Percentiles rank a stretch among this genome's conserved stretches.
phyloP scores from a whole-genome alignment of 2,797 vertebrate species.

The Bradypus variegatus region DNA sequence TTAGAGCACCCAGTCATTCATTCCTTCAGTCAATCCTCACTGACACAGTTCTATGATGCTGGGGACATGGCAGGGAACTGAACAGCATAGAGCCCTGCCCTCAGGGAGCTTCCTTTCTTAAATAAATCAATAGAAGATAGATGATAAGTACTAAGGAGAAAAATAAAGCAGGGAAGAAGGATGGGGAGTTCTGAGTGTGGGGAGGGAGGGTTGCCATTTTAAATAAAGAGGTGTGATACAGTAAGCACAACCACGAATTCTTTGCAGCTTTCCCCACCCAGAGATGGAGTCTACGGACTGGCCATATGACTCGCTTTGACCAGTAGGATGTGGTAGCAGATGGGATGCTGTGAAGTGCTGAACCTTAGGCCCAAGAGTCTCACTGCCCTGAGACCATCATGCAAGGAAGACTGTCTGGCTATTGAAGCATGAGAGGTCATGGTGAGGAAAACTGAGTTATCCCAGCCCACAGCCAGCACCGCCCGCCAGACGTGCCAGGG shows the following conservation, averaged over 20 bases:
- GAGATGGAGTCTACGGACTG: not conserved
- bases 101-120: not conserved
- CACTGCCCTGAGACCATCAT: not conserved
- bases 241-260: not conserved
- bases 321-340: not conserved
- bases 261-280: not conserved
- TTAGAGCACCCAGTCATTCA: not conserved
- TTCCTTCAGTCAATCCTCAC: not conserved
- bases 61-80: not conserved
- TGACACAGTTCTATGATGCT: not conserved
- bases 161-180: not conserved
- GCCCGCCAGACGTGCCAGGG: not conserved
- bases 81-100: not conserved
- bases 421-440: not conserved
- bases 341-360: not conserved
- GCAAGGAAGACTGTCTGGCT: not conserved
- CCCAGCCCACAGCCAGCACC: not conserved
- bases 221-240: not conserved
- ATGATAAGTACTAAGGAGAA: not conserved
- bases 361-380: not conserved
- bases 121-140: too few relatives aligned
- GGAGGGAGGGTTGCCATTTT: not conserved
- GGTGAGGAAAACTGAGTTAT: not conserved
- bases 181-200: not conserved
- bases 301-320: not conserved